Evolutionary conservation across 2,113 vertebrate species (phyloP).

Genomic region (Caranx melampygus): DNA sequence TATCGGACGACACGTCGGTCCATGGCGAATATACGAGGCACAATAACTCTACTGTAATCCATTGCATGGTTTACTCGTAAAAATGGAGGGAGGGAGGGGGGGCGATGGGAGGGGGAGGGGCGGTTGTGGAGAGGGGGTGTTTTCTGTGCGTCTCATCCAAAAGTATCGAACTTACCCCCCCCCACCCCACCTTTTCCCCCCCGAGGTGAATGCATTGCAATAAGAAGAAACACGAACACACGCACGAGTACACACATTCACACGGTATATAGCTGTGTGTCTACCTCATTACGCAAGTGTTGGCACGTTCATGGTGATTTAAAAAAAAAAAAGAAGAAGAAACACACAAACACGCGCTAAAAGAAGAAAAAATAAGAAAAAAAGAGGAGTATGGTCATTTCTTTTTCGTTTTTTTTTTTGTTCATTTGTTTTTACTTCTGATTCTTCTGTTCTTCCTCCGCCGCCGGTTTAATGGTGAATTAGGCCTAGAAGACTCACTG

Average conservation of each 20-base stretch:
- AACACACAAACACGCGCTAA: slow-evolving; percentile 33
- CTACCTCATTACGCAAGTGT: slow-evolving; percentile 91
- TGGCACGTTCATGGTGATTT: slow-evolving; percentile 77
- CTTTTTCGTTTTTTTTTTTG: slow-evolving; percentile 49
- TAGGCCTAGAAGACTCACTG: slow-evolving; percentile 73
- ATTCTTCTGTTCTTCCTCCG: slow-evolving; percentile 36
- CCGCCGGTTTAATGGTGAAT: slow-evolving; percentile 61
- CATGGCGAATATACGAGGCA: slow-evolving; percentile 30
- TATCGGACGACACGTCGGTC: not conserved
- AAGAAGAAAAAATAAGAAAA: slow-evolving; percentile 55
- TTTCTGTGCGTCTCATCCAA: slow-evolving; percentile 66
- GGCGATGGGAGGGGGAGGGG: not conserved
- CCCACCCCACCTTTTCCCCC: not conserved
- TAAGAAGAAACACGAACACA: slow-evolving; percentile 76
- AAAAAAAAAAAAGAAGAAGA: slow-evolving; percentile 37
- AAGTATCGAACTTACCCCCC: slow-evolving; percentile 2
- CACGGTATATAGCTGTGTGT: slow-evolving; percentile 84
- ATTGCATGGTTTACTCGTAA: slow-evolving; percentile 84
- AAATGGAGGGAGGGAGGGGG: not conserved
- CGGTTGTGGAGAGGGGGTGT: slow-evolving; percentile 25
- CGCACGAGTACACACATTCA: slow-evolving; percentile 67
- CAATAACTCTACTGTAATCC: slow-evolving; percentile 59
- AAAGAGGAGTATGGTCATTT: slow-evolving; percentile 42
- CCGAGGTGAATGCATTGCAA: slow-evolving; percentile 83
- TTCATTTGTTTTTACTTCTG: slow-evolving; percentile 21